phyloP scores from a whole-genome alignment of 64 coral and sea anemone genomes.

The Pachyseris speciosa region DNA sequence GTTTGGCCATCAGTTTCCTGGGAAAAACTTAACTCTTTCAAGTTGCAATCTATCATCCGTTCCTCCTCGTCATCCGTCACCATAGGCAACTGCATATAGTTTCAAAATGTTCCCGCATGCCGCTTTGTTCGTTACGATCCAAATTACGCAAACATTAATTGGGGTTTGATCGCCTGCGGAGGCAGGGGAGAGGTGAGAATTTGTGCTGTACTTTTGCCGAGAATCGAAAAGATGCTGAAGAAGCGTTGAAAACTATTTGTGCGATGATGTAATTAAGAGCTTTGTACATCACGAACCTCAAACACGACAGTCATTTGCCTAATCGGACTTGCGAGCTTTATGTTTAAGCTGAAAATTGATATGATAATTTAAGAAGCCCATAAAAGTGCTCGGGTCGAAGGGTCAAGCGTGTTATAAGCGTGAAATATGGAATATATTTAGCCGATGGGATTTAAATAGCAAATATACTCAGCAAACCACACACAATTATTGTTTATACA shows the following conservation, averaged over 20 bases:
- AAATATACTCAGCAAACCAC: neutral
- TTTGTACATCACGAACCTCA: neutral
- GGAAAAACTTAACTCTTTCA: no score
- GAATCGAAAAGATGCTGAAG: neutral
- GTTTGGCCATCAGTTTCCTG: no score
- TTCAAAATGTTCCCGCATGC: no score
- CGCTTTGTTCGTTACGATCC: no score
- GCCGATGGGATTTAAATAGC: neutral
- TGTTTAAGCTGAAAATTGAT: conserved; percentile 15
- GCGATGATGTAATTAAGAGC: neutral
- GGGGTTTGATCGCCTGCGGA: no score
- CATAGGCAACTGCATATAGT: no score
- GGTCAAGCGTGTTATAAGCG: conserved; percentile 8
- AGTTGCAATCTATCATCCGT: no score
- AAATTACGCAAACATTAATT: no score
- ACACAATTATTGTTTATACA: conserved; percentile 15
- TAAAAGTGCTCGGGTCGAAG: neutral
- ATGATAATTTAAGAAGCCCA: neutral
- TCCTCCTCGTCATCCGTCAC: no score
- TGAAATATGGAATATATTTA: conserved; percentile 16
- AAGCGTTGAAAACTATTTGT: neutral
- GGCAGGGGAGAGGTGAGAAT: no score
- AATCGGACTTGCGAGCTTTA: neutral
- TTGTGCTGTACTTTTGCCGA: neutral
- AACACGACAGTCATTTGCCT: neutral